Evolutionary conservation across 2,113 vertebrate genomes (phyloP).

Genomic region (Tringa solitaria): DNA sequence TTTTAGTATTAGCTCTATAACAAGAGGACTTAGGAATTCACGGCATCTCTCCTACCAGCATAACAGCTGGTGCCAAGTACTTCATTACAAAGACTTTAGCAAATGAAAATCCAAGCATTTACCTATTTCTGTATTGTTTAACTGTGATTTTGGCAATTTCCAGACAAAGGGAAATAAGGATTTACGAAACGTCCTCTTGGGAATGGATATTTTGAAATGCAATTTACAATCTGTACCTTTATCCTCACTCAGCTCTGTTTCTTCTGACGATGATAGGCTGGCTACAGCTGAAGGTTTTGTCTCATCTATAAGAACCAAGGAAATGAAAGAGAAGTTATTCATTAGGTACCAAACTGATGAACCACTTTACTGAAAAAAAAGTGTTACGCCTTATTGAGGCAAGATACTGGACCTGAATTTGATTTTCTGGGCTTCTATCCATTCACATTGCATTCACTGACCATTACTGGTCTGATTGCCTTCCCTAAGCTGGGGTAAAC

Average conservation of each 20-base stretch:
- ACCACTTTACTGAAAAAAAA: neutral
- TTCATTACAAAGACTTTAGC: neutral
- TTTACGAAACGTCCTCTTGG: neutral
- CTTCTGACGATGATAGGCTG: slow-evolving; percentile 41
- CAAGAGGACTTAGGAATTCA: neutral
- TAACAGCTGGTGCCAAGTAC: neutral
- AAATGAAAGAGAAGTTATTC: slow-evolving; percentile 38
- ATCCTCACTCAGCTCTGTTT: slow-evolving; percentile 33
- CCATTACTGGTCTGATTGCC: neutral
- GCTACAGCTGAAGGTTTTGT: neutral
- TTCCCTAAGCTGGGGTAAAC: neutral
- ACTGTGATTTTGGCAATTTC: neutral
- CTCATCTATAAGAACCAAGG: slow-evolving; percentile 48
- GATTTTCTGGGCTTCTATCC: neutral
- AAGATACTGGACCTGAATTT: neutral
- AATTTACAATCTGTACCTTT: slow-evolving; percentile 66
- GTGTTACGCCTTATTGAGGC: neutral
- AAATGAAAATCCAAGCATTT: slow-evolving; percentile 17
- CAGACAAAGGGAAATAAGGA: neutral
- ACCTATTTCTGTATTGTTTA: slow-evolving; percentile 7
- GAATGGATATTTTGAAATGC: neutral
- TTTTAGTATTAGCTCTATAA: neutral
- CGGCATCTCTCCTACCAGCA: neutral
- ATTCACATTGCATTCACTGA: neutral
- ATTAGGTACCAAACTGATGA: neutral